Base-by-base conservation (phyloP, 1,140 invertebrate genomes). In the Cotesia chilonis region DNA sequence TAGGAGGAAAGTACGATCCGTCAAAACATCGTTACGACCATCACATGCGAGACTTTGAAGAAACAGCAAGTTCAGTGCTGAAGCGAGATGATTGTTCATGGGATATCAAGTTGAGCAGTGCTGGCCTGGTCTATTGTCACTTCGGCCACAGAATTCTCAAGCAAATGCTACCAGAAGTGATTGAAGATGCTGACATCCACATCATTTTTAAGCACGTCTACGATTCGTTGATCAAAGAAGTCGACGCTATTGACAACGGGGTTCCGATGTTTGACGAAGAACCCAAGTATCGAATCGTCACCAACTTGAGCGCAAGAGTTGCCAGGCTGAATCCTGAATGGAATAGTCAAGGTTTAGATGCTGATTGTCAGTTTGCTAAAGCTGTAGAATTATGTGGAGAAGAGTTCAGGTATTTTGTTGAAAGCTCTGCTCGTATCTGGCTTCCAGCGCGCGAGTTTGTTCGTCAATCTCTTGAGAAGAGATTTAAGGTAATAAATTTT, bases 191-290 rank as follows among this genome's bases (percentile, higher is more conserved):
- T 64, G 86, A 89, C 60, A 76, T 92, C 3, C 84, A 90, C 68
- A 78, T 85, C 6, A 85, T 98, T n/a, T 98, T 91, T 82, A 88
- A 92, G 70, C 92, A 93, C 83, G 88, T 99, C 0, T 99, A 99
- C 87, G 91, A 96, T 72, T 90, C 90, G 65, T 95, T 99, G 72
- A 91, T 99, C 17, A 91, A 95, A 88, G 97, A 98, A 90, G 90
- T 99, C 71, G 98, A 99, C 88, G 97, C 92, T 4, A 94, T 98
- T 71, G 98, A 99, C 84, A 99, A 99, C 89, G 98, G 98, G 17
- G 88, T 98, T 17, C 89, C 90, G 0, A 94, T 94, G 87, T 91
- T 87, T 83, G 91, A 94, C 72, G 93, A 90, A n/a, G 90, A 93
- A 81, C 92, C 93, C 28, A 77, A 77, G 76, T 72, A 75, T 60